Percentiles rank a stretch among this genome's conserved stretches.
Conservation (phyloP, 2,113 vertebrate species). For the Podarcis cretensis region DNA sequence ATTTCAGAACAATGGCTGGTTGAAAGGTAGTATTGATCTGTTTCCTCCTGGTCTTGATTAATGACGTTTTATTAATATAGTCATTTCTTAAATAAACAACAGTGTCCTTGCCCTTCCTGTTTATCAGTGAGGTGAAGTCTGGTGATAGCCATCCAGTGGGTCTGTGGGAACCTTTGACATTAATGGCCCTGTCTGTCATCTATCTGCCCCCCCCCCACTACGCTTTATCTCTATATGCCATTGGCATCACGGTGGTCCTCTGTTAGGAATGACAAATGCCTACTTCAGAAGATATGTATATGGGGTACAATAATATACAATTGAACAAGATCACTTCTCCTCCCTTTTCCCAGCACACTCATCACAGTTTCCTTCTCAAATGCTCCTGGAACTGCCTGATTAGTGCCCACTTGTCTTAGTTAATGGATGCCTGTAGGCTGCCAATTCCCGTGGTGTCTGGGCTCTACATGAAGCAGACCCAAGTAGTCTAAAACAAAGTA, state of each 20-base stretch:
- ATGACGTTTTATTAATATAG: neutral
- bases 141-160: neutral
- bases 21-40: neutral
- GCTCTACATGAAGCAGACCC: neutral
- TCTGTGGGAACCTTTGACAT: neutral
- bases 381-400: neutral
- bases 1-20: conserved; percentile 1
- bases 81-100: conserved; percentile 10
- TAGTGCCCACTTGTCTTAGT: neutral
- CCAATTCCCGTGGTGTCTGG: neutral
- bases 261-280: neutral
- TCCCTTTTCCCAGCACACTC: neutral
- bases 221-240: neutral
- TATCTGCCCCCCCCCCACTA: neutral
- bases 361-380: neutral
- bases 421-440: neutral
- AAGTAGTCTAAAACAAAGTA: neutral
- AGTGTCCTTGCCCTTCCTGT: conserved; percentile 18
- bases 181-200: neutral
- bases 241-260: neutral
- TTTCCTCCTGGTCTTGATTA: conserved; percentile 5
- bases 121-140: conserved; percentile 19
- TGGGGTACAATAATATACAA: rapidly evolving
- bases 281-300: neutral
- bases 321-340: neutral